Evolutionary conservation across 2,888 invertebrate genomes (phyloP), one percentile per base, ranked within the genome.

Genomic region (Zootermopsis nevadensis): DNA sequence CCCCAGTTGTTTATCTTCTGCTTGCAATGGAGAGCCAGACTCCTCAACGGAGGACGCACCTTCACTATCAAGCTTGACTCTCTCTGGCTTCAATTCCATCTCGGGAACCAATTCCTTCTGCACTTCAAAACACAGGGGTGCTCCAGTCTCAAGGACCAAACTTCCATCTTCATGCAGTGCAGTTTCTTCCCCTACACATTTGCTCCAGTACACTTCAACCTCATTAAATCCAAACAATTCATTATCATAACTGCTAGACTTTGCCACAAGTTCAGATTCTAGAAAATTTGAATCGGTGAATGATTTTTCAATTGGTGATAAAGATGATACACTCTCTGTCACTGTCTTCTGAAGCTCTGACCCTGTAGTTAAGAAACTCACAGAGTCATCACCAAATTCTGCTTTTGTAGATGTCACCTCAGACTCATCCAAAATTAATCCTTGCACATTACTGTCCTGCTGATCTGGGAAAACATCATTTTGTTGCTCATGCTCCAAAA

Each of bases 391-490:
- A 3, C 91, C 91, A 84, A 88, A 91, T 82, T 91, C 90, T 1
- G 91, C 92, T 83, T 89, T 90, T 24, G 91, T 91, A 0, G 91
- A 91, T 0, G 91, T 89, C 0, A 90, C 87, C 84, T 91, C 91
- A 0, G 91, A 91, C 79, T 90, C 90, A 84, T 91, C 91, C 12
- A 79, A n/a, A 24, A 30, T 22, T 12, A 15, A 2, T 24, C 19
- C 83, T 90, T 38, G 42, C 19, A 35, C 10, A 22, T 79, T 27
- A 12, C 22, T 31, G 33, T 53, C 19, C 79, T 55, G 77, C 0
- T 35, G 33, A 22, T 77, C 77, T 24, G 27, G 55, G 24, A 55
- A 77, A 31, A 48, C 19, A 19, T 48, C 48, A 48, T 33, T 77
- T 31, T 31, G 27, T 30, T 79, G 35, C 22, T 22, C 35, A 3